These are phyloP conservation scores for Pyrochroa serraticornis DNA, from an alignment of 2,888 invertebrate species.

Conservation along the genomic window DNA sequence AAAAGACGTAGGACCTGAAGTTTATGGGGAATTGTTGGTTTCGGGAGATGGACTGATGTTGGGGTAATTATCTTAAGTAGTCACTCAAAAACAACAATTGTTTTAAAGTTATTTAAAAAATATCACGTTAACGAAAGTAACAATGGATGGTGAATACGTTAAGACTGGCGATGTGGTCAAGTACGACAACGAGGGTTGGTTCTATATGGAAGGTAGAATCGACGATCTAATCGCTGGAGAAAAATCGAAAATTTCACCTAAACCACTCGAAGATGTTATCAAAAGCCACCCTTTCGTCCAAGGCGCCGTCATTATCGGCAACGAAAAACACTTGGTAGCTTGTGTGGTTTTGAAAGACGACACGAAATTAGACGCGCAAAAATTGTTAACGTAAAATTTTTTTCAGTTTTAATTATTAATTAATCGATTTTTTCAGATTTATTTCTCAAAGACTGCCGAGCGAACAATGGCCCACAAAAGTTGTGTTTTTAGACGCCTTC, in stretches of 20 bases:
- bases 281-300: constrained; percentile 42
- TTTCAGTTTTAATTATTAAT: no score
- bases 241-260: constrained; percentile 33
- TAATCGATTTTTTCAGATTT: constrained; percentile 33
- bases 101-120: constrained; percentile 47
- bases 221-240: constrained; percentile 41
- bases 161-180: constrained; percentile 50
- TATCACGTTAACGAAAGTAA: constrained; percentile 29
- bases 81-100: background rate
- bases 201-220: constrained; percentile 47
- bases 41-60: constrained; percentile 47
- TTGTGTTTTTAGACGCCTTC: constrained; percentile 44
- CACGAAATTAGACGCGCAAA: constrained; percentile 31
- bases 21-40: constrained; percentile 47
- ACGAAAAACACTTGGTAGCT: constrained; percentile 40
- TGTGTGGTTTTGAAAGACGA: constrained; percentile 40
- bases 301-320: constrained; percentile 43
- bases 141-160: constrained; percentile 43
- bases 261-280: constrained; percentile 46
- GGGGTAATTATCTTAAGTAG: constrained; percentile 39
- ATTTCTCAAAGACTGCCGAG: constrained; percentile 36
- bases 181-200: constrained; percentile 46
- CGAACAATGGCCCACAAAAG: constrained; percentile 38
- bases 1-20: constrained; percentile 35
- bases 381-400: constrained; percentile 35